Base-by-base conservation (phyloP, 2,888 invertebrate species). In the Stratiomys singularior region DNA sequence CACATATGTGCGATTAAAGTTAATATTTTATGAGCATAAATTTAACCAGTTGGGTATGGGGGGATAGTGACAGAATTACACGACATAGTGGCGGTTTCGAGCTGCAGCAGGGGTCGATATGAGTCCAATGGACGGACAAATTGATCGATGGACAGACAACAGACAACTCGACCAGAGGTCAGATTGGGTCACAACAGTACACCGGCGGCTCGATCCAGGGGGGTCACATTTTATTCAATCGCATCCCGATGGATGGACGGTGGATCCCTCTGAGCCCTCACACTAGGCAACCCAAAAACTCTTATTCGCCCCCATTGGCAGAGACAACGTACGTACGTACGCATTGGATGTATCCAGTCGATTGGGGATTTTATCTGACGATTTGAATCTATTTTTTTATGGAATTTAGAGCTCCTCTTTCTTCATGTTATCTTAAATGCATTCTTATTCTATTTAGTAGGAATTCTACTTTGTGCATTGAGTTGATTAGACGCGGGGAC, bases 1-100 rank as follows among this genome's bases (percentile, higher is more conserved):
- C 60, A 37, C 27, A 72, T 52, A 74, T 60, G 58, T 74, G 13
- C 74, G 74, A 74, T 74, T 74, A 60, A 74, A 74, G 58, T 74
- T 58, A 74, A 74, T 74, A 74, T 74, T 74, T 60, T 37, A 74
- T 74, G 74, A 60, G 58, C 18, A 60, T 74, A 74, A 74, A 74
- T 74, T 74, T 30, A 60, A 74, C 30, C 37, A 21, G 69, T 46
- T 30, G 30, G 46, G 25, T 4, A 23, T n/a, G n/a, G n/a, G n/a
- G 74, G 52, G 37, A n/a, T 46, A 44, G 25, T 2, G 4, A 11
- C 52, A 27, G 28, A 18, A 56, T 27, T 5, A 21, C n/a, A 37
- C 3, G 18, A 23, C 60, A 60, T 13, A 64, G 18, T 27, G 23
- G n/a, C n/a, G n/a, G 37, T 64, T 30, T 30, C n/a, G 2, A 28